A percentile compares a stretch with the other conserved stretches of the same genome.
Conservation (phyloP, 2,113 vertebrate genomes). For the Aphyosemion australe region DNA sequence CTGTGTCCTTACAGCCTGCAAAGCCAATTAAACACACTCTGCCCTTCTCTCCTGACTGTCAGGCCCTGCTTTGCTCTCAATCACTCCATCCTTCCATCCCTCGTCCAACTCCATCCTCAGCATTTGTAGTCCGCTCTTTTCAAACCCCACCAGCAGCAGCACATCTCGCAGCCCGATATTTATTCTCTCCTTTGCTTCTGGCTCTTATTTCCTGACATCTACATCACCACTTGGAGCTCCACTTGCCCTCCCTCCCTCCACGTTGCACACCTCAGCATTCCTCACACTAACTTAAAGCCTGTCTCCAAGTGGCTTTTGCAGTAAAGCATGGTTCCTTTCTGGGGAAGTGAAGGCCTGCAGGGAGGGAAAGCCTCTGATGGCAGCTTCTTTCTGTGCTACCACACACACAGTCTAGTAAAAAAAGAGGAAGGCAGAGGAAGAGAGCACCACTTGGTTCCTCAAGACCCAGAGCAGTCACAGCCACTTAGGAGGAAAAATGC, state of each 20-base stretch:
- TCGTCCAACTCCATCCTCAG: background rate
- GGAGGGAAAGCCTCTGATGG: constrained; percentile 56
- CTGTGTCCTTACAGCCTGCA: constrained; percentile 85
- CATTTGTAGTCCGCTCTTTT: constrained; percentile 27
- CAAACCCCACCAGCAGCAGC: constrained; percentile 13
- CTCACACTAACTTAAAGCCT: constrained; percentile 14
- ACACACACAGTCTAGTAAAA: constrained; percentile 34
- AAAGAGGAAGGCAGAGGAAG: constrained; percentile 2
- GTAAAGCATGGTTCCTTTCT: constrained; percentile 38
- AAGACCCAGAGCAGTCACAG: constrained; percentile 73
- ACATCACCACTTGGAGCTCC: constrained; percentile 48
- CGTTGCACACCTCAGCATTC: background rate
- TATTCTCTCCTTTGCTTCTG: constrained; percentile 28
- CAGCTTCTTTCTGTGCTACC: constrained; percentile 52
- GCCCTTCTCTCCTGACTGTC: constrained; percentile 52
- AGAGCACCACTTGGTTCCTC: constrained; percentile 51
- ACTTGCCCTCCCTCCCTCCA: constrained; percentile 7
- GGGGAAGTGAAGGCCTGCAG: constrained; percentile 39
- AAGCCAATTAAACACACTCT: constrained; percentile 86
- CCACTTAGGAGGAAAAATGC: constrained; percentile 75
- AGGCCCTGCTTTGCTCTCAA: constrained; percentile 44
- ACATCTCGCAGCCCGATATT: constrained; percentile 26
- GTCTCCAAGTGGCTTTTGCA: constrained; percentile 38
- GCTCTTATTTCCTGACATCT: constrained; percentile 51
- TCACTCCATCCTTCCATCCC: constrained; percentile 37